These are phyloP conservation scores for Holotrichia oblita DNA, from an alignment of 1,140 invertebrate species.

Conservation along the genomic window DNA sequence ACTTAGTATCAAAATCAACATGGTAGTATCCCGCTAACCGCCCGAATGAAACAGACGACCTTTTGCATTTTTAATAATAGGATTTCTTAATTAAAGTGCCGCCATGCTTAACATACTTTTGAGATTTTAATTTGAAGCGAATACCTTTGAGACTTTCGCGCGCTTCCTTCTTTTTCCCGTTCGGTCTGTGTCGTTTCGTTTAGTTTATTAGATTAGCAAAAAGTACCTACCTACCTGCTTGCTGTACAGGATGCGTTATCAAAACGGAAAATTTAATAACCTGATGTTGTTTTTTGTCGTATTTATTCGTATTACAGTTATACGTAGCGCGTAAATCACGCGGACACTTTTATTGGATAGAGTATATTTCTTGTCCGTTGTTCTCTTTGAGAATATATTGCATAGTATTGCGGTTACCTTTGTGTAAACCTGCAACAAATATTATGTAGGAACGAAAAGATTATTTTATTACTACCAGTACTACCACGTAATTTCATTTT, in stretches of 20 bases:
- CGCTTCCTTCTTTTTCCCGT: not conserved
- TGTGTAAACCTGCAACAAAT: no score
- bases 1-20: slow-evolving; percentile 6
- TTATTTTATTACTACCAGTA: no score
- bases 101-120: slow-evolving; percentile 33
- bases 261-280: slow-evolving; percentile 36
- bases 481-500: no score
- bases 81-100: slow-evolving; percentile 29
- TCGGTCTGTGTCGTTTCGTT: slow-evolving; percentile 14
- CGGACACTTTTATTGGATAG: slow-evolving; percentile 18
- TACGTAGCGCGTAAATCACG: slow-evolving; percentile 7
- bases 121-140: slow-evolving; percentile 28
- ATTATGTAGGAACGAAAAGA: no score
- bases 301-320: not conserved
- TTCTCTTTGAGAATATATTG: not conserved
- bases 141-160: slow-evolving; percentile 32
- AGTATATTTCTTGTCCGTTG: not conserved
- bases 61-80: slow-evolving; percentile 29
- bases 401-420: no score
- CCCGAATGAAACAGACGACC: not conserved
- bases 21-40: not conserved
- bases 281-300: not conserved
- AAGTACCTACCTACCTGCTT: not conserved
- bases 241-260: not conserved
- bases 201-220: slow-evolving; percentile 32